Base-by-base conservation (phyloP, 2,113 vertebrate species). In the Lichenostomus cassidix region DNA sequence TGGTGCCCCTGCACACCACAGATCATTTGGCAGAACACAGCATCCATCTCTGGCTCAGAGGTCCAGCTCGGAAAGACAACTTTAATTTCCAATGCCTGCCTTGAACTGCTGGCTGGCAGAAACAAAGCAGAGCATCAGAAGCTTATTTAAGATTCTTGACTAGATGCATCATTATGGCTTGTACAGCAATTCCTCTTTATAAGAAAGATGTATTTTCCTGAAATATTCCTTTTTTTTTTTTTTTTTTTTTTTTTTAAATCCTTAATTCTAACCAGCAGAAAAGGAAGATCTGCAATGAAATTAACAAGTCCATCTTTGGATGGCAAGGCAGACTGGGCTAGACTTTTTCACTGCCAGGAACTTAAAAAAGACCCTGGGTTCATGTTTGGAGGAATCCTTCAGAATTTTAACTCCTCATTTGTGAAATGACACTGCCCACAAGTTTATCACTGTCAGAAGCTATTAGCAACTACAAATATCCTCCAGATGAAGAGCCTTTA, bases 361-460 rank as follows among this genome's bases (percentile, higher is more conserved):
- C 39, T 49, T 89, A 46, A 50, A 85, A 71, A 94, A 56, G 28
- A 58, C 12, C 12, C 4, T 8, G 4, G 9, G 75, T 68, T 88
- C 64, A 83, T 46, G 52, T 94, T 89, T 86, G 71, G 64, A 96
- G 82, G 60, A 92, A 96, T 78, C 35, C 62, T 75, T 95, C 77
- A 6, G 64, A 86, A 92, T 96, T 92, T 91, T 93, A 95, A 91
- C 81, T 71, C 96, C 71, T 88, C 47, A 35, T 84, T 91, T 92
- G 87, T 94, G 58, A 91, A 89, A 92, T 84, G 55, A 78, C 53
- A 35, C n/a, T 74, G 78, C 20, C 31, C 76, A 85, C 44, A 80
- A 67, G 24, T 90, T 91, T 85, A 83, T 56, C 44, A 52, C 55
- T 71, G 44, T 93, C 75, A 94, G 44, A 81, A 88, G 44, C 56